Conservation (phyloP, 2,888 invertebrate genomes). For the Choristoneura rosaceana region DNA sequence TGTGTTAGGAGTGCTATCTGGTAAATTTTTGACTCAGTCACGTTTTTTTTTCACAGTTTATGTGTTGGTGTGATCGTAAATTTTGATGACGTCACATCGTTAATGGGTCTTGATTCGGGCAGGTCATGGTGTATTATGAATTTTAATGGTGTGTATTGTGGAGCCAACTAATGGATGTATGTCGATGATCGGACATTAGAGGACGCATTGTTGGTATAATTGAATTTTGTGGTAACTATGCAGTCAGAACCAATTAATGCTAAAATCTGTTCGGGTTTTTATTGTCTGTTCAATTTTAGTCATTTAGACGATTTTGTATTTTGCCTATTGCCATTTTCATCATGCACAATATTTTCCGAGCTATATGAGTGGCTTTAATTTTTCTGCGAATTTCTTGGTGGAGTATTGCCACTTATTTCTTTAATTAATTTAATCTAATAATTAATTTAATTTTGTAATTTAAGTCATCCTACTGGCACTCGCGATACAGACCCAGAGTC, state of each 20-base stretch:
- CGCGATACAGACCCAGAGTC: no score
- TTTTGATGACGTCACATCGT: constrained; percentile 36
- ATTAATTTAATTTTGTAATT: no score
- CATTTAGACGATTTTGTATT: no score
- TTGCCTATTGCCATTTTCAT: no score
- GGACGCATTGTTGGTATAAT: background rate
- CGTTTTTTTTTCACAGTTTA: constrained; percentile 37
- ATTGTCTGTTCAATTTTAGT: no score
- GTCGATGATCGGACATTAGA: background rate
- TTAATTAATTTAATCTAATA: no score
- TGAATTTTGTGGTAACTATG: constrained; percentile 3
- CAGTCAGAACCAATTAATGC: background rate
- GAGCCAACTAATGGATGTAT: constrained; percentile 15
- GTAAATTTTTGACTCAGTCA: constrained; percentile 43
- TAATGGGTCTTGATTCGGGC: constrained; percentile 19
- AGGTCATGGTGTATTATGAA: constrained; percentile 29
- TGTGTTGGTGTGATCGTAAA: constrained; percentile 30
- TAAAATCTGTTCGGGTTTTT: no score
- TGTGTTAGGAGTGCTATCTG: constrained; percentile 34
- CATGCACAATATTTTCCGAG: no score
- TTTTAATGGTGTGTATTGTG: constrained; percentile 20
- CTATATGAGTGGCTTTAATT: no score
- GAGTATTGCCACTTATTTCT: no score
- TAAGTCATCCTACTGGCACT: no score
- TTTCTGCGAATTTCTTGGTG: no score